Evolutionary conservation across 2,797 vertebrate genomes (phyloP).

Genomic region (Danio tinwini): DNA sequence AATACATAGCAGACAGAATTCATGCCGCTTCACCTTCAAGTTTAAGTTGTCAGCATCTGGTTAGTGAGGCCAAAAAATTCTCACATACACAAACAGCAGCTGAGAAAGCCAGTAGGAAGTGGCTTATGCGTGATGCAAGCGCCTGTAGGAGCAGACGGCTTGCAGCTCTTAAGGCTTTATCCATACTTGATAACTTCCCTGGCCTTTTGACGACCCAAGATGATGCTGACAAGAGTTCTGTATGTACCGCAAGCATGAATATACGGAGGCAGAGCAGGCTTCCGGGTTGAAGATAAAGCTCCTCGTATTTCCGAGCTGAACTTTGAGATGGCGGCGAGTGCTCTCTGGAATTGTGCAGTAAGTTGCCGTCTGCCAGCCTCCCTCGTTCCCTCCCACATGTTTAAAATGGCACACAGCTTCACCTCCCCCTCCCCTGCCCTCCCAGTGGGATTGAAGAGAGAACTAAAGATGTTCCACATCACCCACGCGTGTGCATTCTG

Average conservation of each 20-base stretch:
- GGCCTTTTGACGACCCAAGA: constrained; percentile 10
- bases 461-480: constrained; percentile 52
- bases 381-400: constrained; percentile 52
- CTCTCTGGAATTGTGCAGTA: constrained; percentile 46
- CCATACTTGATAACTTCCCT: constrained; percentile 19
- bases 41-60: constrained; percentile 15
- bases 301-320: constrained; percentile 64
- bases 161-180: constrained; percentile 18
- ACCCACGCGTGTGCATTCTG: constrained; percentile 51
- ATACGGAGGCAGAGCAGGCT: constrained; percentile 62
- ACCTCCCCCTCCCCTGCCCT: constrained; percentile 36
- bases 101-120: constrained; percentile 39
- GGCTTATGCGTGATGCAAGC: constrained; percentile 39
- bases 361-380: constrained; percentile 42
- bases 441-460: constrained; percentile 40
- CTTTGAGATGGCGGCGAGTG: constrained; percentile 39
- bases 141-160: constrained; percentile 25
- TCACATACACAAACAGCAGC: constrained; percentile 13
- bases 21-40: neutral
- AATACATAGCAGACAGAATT: neutral
- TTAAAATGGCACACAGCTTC: constrained; percentile 49
- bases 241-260: constrained; percentile 31
- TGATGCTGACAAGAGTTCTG: constrained; percentile 38
- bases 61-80: neutral
- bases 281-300: constrained; percentile 71